A percentile compares a stretch with the other conserved stretches of the same genome.
Conservation (phyloP, 2,113 vertebrate genomes). For the Phrynosoma platyrhinos region DNA sequence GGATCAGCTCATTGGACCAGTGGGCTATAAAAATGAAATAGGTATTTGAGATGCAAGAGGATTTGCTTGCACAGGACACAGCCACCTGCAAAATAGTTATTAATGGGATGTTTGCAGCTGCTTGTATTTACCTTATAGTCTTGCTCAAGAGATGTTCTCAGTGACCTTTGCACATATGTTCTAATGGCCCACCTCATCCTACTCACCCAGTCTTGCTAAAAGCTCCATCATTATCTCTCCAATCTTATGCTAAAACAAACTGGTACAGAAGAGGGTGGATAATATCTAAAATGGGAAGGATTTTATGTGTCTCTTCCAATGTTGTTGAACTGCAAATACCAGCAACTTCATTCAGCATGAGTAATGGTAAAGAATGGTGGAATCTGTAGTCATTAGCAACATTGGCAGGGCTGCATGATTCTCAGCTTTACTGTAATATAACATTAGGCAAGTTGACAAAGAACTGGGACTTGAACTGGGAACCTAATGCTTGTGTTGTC, state of each 20-base stretch:
- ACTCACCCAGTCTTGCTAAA: neutral
- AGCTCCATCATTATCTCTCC: neutral
- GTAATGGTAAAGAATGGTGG: no score
- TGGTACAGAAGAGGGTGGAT: neutral
- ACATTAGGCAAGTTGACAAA: no score
- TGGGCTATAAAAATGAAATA: neutral
- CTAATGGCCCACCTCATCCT: neutral
- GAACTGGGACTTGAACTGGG: neutral
- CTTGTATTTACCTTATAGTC: neutral
- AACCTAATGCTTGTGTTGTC: neutral
- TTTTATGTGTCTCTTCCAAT: neutral
- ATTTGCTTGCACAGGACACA: neutral
- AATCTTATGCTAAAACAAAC: neutral
- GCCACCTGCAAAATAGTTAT: neutral
- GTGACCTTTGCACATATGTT: neutral
- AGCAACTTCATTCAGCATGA: no score
- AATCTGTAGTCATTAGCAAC: no score
- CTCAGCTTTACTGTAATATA: neutral
- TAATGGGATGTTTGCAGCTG: neutral
- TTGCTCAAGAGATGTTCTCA: neutral
- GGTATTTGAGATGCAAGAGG: neutral
- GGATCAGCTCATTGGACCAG: slow-evolving; percentile 42
- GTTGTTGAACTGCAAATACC: neutral
- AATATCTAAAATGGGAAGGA: neutral
- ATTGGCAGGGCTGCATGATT: no score